Conservation (phyloP, 2,113 vertebrate genomes). For the Rousettus leschenaultii region DNA sequence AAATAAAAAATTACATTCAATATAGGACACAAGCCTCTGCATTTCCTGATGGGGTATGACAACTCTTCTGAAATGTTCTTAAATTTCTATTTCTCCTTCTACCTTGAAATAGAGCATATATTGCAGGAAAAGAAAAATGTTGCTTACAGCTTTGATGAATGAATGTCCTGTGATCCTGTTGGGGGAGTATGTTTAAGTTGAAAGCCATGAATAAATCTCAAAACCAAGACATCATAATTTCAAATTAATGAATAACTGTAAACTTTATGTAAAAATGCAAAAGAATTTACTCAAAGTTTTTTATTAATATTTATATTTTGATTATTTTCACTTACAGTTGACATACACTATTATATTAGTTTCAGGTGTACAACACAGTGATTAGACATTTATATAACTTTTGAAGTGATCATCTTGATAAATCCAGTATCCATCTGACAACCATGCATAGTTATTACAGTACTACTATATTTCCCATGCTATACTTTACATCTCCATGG, state of each 20-base stretch:
- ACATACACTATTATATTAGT: too few species aligned
- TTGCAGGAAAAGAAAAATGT: background rate
- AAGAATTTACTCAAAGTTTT: background rate
- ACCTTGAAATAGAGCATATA: background rate
- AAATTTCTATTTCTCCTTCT: background rate
- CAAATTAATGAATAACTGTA: background rate
- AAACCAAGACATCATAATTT: background rate
- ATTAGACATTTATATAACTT: too few species aligned
- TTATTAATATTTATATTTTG: too few species aligned
- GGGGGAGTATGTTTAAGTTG: background rate
- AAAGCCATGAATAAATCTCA: constrained; percentile 17
- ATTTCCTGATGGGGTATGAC: background rate
- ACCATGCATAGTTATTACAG: too few species aligned
- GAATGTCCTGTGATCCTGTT: background rate
- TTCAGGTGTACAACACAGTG: too few species aligned
- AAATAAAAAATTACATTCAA: background rate
- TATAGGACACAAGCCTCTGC: background rate
- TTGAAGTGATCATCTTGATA: too few species aligned
- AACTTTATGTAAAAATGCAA: background rate
- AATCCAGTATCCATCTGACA: too few species aligned
- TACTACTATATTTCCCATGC: too few species aligned
- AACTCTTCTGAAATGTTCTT: background rate
- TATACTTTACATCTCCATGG: too few species aligned
- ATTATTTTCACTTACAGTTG: too few species aligned
- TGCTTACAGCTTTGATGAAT: background rate